These are phyloP conservation scores for Rhinatrema bivittatum DNA, from an alignment of 2,797 vertebrate species.

Conservation along the genomic window DNA sequence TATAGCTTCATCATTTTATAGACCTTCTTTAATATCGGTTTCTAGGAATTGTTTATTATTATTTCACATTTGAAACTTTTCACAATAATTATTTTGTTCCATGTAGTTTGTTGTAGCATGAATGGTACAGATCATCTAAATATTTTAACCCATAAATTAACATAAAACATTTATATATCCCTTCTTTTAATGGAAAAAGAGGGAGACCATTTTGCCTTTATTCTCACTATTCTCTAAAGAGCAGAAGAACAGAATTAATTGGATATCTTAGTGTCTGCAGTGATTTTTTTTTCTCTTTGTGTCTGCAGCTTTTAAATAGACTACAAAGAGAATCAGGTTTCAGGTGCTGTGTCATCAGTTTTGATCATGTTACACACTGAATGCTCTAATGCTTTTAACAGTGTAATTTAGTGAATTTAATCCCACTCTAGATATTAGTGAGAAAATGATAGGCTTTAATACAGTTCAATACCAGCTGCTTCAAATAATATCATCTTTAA, in stretches of 20 bases:
- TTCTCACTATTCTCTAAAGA: no score
- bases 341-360: conserved; percentile 25
- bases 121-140: no score
- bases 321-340: conserved; percentile 28
- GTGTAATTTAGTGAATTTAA: conserved; percentile 20
- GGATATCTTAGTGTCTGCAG: conserved; percentile 19
- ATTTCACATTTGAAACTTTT: no score
- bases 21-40: no score
- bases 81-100: no score
- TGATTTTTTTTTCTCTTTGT: background rate
- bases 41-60: no score
- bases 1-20: no score
- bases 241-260: conserved; percentile 32
- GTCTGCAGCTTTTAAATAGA: conserved; percentile 18
- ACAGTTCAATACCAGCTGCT: conserved; percentile 6
- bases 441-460: background rate
- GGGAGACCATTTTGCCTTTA: no score
- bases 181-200: no score
- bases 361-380: conserved; percentile 25
- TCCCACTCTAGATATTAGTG: conserved; percentile 10
- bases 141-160: no score
- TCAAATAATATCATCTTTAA: conserved; percentile 5
- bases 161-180: no score
- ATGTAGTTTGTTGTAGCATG: no score
- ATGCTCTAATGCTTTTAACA: conserved; percentile 25